These are phyloP conservation scores for Cinclus mexicanus DNA, from an alignment of 2,113 vertebrate genomes.

Conservation along the genomic window DNA sequence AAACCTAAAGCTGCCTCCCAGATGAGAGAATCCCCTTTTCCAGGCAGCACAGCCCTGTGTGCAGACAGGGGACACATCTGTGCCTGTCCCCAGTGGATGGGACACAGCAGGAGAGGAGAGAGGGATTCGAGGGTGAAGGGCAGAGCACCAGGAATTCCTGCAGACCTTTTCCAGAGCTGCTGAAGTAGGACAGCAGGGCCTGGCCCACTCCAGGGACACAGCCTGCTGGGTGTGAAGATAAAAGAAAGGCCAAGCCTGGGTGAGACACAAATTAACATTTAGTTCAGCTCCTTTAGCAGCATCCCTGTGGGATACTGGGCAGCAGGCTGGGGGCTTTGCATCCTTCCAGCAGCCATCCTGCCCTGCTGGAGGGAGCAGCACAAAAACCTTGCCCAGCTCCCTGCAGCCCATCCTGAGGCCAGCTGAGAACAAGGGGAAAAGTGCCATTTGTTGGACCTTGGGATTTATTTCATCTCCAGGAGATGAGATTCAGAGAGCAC, in stretches of 20 bases:
- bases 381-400: background rate
- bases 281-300: background rate
- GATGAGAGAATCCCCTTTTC: background rate
- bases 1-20: background rate
- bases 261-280: background rate
- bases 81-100: accelerated
- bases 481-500: background rate
- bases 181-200: background rate
- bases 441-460: background rate
- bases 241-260: background rate
- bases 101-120: background rate
- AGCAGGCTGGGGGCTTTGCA: background rate
- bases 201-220: background rate
- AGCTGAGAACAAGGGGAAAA: background rate
- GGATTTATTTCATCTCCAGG: background rate
- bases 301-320: background rate
- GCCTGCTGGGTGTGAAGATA: background rate
- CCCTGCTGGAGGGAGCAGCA: background rate
- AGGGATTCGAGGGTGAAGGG: background rate
- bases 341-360: background rate
- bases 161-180: background rate
- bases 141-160: background rate
- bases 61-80: background rate
- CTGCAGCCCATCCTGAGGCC: background rate
- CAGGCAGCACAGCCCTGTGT: background rate